Base-by-base conservation (phyloP, 2,797 vertebrate genomes). In the Oceanodroma leucorhoa region DNA sequence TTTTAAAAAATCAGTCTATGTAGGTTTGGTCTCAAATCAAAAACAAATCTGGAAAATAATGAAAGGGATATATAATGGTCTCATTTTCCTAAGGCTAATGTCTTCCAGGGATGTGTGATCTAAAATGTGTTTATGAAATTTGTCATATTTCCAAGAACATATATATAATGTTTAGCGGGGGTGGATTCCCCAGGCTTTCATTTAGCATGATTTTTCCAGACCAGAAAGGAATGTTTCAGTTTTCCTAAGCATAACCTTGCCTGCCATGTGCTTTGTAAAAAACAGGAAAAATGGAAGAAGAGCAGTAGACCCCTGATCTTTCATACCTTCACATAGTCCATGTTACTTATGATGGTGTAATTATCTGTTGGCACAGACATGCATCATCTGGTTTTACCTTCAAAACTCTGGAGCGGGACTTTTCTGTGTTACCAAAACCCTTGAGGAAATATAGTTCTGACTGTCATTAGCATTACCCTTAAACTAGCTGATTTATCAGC, bases 1-100 rank as follows among this genome's bases (percentile, higher is more conserved):
- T 70, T 72, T 75, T 27, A 61, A 89, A 94, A 88, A 50, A 70
- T 46, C 43, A 69, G 14, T 18, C 57, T 79, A 36, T 6, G 16
- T 55, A 73, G 77, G 70, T 78, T 94, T 93, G 86, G 87, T 94
- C 71, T 94, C 55, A 85, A 90, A 65, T 94, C 32, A 95, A 91
- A 96, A 94, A 70, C n/a, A 91, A 94, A 94, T 66, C 87, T 90
- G 84, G 87, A 96, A 97, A 97, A 89, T 94, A 94, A 93, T 55
- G 87, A 86, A 76, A 94, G 22, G 8, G 46, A 77, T 91, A 84
- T 51, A 41, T 67, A 95, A 95, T 55, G 69, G 71, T 46, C 75
- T 92, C 45, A 64, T 91, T 95, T 95, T 94, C 84, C 79, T 88
- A 67, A 89, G 85, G 78, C 55, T 87, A 94, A 94, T 54, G 27